Percentiles rank a stretch among this genome's conserved stretches.
These are phyloP conservation scores for Epizoanthus stellaris DNA, from an alignment of 92 coral and sea anemone genomes.

Conservation along the genomic window DNA sequence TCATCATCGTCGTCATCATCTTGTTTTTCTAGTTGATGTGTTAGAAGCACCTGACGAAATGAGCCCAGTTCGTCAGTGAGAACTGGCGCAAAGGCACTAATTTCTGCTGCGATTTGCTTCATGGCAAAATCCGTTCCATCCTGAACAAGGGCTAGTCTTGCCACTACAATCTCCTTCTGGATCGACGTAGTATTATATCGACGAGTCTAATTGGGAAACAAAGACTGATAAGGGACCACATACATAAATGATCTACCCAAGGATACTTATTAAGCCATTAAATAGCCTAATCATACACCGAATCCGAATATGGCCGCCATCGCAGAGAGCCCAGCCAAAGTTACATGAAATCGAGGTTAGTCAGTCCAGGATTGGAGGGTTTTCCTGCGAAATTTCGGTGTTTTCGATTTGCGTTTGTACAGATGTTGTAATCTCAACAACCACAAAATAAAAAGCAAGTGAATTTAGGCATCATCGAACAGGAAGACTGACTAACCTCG, in stretches of 20 bases:
- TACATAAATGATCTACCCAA: not conserved
- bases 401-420: too few species aligned
- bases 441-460: too few species aligned
- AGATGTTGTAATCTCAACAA: too few species aligned
- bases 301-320: too few species aligned
- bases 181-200: constrained; percentile 51
- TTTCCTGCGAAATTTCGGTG: too few species aligned
- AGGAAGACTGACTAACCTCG: too few species aligned
- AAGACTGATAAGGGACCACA: not conserved
- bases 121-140: constrained; percentile 71
- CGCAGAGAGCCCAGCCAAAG: too few species aligned
- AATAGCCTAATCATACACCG: too few species aligned
- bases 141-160: constrained; percentile 58
- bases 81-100: constrained; percentile 59
- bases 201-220: not conserved
- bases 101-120: constrained; percentile 61
- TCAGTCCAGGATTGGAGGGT: too few species aligned
- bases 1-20: not conserved
- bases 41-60: constrained; percentile 43
- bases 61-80: constrained; percentile 43
- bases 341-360: too few species aligned
- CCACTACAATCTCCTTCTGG: constrained; percentile 49
- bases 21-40: not conserved
- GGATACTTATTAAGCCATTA: too few species aligned
- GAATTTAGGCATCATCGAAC: too few species aligned